A percentile compares a stretch with the other conserved stretches of the same genome.
These are phyloP conservation scores for Cladopsammia gracilis DNA, from an alignment of 64 coral and sea anemone species.

Conservation along the genomic window DNA sequence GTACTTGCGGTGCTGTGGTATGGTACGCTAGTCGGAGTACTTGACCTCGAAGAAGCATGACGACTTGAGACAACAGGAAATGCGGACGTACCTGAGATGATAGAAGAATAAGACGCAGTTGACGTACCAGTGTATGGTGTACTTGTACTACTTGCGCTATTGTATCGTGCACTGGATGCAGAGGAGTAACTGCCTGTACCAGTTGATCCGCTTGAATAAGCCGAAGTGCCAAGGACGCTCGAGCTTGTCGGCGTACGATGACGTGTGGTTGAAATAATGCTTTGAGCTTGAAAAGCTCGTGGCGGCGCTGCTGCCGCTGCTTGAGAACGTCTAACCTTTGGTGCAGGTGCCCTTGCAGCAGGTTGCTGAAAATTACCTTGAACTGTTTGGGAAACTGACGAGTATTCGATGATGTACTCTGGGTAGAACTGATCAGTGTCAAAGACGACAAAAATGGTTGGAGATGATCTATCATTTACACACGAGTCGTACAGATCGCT, in stretches of 20 bases:
- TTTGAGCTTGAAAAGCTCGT: too few species aligned
- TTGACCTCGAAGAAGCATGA: too few species aligned
- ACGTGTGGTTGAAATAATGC: too few species aligned
- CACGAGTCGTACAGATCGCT: constrained; percentile 44
- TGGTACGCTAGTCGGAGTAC: too few species aligned
- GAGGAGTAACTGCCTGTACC: too few species aligned
- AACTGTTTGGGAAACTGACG: neutral
- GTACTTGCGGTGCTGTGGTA: too few species aligned
- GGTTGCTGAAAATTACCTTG: neutral
- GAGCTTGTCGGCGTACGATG: neutral
- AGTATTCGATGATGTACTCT: constrained; percentile 55
- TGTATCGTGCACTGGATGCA: too few species aligned
- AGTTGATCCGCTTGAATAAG: neutral
- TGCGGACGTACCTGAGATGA: too few species aligned
- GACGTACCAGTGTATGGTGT: neutral
- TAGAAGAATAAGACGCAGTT: neutral
- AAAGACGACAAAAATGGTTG: constrained; percentile 55
- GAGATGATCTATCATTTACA: constrained; percentile 2
- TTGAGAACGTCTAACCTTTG: neutral
- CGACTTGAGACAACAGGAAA: too few species aligned
- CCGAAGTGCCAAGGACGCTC: neutral
- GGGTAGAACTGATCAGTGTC: constrained; percentile 62
- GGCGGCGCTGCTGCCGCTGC: too few species aligned
- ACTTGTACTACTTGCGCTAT: too few species aligned
- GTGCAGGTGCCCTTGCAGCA: neutral